A percentile compares a stretch with the other conserved stretches of the same genome.
Evolutionary conservation across 2,888 invertebrate genomes (phyloP).

Genomic region (Microdon myrmicae): DNA sequence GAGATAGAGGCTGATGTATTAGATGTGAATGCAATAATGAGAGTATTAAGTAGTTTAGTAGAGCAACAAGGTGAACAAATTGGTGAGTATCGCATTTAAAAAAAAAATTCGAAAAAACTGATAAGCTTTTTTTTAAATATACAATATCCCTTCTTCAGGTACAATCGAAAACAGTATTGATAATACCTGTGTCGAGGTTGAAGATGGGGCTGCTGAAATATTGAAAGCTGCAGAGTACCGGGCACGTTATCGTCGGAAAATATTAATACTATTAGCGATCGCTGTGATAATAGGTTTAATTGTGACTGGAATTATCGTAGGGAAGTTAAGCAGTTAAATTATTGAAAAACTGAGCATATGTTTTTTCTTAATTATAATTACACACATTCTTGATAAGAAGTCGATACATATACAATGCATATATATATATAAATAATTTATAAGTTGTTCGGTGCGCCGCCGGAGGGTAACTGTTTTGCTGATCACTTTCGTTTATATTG

Average conservation of each 20-base stretch:
- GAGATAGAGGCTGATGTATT: constrained; percentile 84
- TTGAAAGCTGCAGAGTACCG: constrained; percentile 85
- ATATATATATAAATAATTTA: constrained; percentile 39
- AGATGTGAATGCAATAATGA: constrained; percentile 86
- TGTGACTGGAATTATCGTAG: constrained; percentile 76
- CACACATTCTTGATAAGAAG: constrained; percentile 47
- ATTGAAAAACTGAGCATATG: constrained; percentile 22
- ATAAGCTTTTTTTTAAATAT: constrained; percentile 14
- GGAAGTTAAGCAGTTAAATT: constrained; percentile 69
- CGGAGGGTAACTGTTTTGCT: constrained; percentile 24
- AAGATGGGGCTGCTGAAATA: constrained; percentile 81
- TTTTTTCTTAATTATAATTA: constrained; percentile 44
- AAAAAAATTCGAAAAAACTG: constrained; percentile 6
- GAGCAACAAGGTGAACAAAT: constrained; percentile 77
- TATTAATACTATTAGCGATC: constrained; percentile 76
- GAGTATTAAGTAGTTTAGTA: constrained; percentile 77
- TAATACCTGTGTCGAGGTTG: constrained; percentile 78
- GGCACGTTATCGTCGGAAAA: constrained; percentile 78
- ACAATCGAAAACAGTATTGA: constrained; percentile 86
- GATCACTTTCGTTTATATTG: constrained; percentile 17
- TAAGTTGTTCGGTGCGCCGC: constrained; percentile 39
- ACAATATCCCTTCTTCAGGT: constrained; percentile 70
- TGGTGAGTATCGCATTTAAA: constrained; percentile 70
- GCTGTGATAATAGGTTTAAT: constrained; percentile 75
- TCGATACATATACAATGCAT: constrained; percentile 46